These are phyloP conservation scores for Rhynchomys soricoides DNA, from an alignment of 2,113 vertebrate species.

Conservation along the genomic window DNA sequence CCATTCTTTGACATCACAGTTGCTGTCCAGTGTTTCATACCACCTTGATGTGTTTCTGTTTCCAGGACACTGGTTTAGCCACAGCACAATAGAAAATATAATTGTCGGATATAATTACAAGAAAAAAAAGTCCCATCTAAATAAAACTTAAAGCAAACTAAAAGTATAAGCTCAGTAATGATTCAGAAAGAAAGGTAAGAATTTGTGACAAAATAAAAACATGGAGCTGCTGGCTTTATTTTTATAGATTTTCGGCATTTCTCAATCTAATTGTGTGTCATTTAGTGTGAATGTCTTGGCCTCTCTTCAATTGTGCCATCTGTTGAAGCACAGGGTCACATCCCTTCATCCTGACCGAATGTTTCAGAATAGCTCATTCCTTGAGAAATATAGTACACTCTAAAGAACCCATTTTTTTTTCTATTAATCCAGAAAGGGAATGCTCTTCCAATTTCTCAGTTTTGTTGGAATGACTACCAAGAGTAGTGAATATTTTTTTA, in stretches of 20 bases:
- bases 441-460: not conserved
- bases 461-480: not conserved
- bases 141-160: not conserved
- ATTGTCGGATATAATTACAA: not conserved
- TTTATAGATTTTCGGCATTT: not conserved
- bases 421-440: not conserved
- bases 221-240: not conserved
- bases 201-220: not conserved
- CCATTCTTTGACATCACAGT: not conserved
- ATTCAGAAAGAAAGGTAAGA: constrained; percentile 10
- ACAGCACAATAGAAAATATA: not conserved
- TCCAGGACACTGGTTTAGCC: not conserved
- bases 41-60: not conserved
- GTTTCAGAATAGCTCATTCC: constrained; percentile 44
- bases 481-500: not conserved
- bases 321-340: constrained; percentile 47
- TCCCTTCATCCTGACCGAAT: constrained; percentile 41
- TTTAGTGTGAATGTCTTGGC: constrained; percentile 52
- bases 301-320: constrained; percentile 64
- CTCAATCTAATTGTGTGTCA: constrained; percentile 27
- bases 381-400: not conserved
- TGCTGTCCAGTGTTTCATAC: not conserved
- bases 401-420: not conserved
- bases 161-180: not conserved
- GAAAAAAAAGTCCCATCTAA: not conserved